A percentile compares a stretch with the other conserved stretches of the same genome.
These are phyloP conservation scores for Kryptolebias ocellatus DNA, from an alignment of 2,797 vertebrate genomes.

Conservation along the genomic window DNA sequence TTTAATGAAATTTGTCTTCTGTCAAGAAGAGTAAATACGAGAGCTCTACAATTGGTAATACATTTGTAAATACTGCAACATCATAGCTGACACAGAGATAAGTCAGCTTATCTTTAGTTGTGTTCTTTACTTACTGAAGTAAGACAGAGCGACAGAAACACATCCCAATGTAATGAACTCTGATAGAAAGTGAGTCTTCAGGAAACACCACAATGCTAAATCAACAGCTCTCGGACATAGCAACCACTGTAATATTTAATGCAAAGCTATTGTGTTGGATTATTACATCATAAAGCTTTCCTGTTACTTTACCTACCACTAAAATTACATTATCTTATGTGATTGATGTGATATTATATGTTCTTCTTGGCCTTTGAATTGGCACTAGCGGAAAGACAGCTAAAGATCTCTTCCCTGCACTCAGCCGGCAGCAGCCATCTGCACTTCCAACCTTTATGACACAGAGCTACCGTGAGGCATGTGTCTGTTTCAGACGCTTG, in stretches of 20 bases:
- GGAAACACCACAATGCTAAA: conserved; percentile 23
- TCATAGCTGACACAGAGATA: conserved; percentile 13
- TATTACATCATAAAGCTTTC: conserved; percentile 24
- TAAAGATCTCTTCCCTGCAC: conserved; percentile 72
- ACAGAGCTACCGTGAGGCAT: conserved; percentile 86
- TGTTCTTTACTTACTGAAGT: conserved; percentile 6
- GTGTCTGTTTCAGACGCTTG: conserved; percentile 84
- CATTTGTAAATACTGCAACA: background rate
- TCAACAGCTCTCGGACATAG: conserved; percentile 17
- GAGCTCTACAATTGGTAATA: background rate
- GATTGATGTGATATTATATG: conserved; percentile 30
- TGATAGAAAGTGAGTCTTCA: conserved; percentile 8
- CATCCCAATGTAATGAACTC: conserved; percentile 10
- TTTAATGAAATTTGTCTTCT: background rate
- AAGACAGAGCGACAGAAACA: conserved; percentile 8
- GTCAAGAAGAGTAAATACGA: background rate
- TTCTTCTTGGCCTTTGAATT: conserved; percentile 47
- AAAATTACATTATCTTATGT: conserved; percentile 21
- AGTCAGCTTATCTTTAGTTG: background rate
- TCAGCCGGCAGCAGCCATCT: conserved; percentile 29
- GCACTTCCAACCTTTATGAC: conserved; percentile 86
- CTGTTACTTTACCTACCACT: conserved; percentile 22
- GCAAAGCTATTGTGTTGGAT: conserved; percentile 13
- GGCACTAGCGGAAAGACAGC: conserved; percentile 34
- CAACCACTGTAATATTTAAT: conserved; percentile 20